Percentiles rank a stretch among this genome's conserved stretches.
Conservation (phyloP, 2,888 invertebrate species). For the Phlogophora meticulosa region DNA sequence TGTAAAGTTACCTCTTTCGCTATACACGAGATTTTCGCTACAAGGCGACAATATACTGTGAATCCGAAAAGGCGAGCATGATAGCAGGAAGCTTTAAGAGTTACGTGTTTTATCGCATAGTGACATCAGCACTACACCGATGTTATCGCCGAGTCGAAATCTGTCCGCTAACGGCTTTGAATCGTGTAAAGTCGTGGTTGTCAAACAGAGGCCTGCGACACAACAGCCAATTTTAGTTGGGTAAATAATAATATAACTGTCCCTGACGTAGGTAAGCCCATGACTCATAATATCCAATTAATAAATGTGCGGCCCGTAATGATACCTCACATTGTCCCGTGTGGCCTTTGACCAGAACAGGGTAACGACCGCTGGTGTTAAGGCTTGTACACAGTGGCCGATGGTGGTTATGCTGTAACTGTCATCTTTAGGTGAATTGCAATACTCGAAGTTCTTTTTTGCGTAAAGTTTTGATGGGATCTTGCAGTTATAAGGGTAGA, state of each 20-base stretch:
- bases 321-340: too few relatives aligned
- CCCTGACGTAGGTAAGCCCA: too few relatives aligned
- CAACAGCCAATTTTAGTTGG: too few relatives aligned
- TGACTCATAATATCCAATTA: too few relatives aligned
- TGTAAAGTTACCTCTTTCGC: too few relatives aligned
- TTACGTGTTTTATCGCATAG: conserved; percentile 51
- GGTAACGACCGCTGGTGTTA: not conserved
- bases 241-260: too few relatives aligned
- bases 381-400: conserved; percentile 9
- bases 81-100: conserved; percentile 13
- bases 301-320: too few relatives aligned
- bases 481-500: too few relatives aligned
- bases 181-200: not conserved
- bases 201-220: too few relatives aligned
- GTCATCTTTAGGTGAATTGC: not conserved
- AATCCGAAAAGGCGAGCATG: not conserved
- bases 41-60: not conserved
- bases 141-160: conserved; percentile 45
- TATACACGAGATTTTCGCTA: too few relatives aligned
- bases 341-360: too few relatives aligned
- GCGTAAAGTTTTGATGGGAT: not conserved
- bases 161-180: conserved; percentile 28
- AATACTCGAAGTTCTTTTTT: not conserved
- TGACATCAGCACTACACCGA: conserved; percentile 30
- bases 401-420: conserved; percentile 4